Evolutionary conservation across 2,113 vertebrate species (phyloP), one percentile per base, ranked within the genome.

Genomic region (Abramis brama): DNA sequence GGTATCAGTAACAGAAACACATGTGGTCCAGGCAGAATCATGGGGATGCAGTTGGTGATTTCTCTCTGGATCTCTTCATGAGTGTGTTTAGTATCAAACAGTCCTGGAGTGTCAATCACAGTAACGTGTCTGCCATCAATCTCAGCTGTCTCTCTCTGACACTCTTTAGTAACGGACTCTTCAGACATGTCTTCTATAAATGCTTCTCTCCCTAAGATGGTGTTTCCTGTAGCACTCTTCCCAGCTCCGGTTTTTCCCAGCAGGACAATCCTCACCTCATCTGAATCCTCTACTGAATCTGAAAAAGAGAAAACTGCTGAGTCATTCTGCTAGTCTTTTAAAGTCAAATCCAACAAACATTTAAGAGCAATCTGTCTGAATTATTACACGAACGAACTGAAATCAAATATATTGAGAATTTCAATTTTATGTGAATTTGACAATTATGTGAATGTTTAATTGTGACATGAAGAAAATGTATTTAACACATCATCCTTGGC

Each of bases 221-320:
- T 43, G 68, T 71, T 71, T 39, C 68, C 68, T 1, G 68, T 23
- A 5, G 68, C 33, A 39, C 68, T 71, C 33, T 71, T 71, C 0
- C 68, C 68, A 71, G 12, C 68, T 71, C 68, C 68, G 23, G 33
- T 71, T 71, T 71, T 71, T 71, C 68, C 68, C 19, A 43, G 10
- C 19, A 71, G 19, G 2, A 71, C 9, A 5, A 71, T 71, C 19
- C 68, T 71, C 68, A 71, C 0, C 0, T 71, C 68, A 39, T 43
- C 33, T 71, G 33, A 71, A 39, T 0, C 33, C 4, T 71, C 4
- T 39, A 0, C 0, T 71, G 1, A 39, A 39, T 71, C 68, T 71
- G 33, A 71, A 71, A 68, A 33, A 30, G 0, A 23, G 19, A 10
- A 36, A 70, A 36, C 30, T 4, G 7, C 17, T 36, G 3, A 21